Evolutionary conservation across 2,797 vertebrate genomes (phyloP).

Genomic region (Betta splendens): DNA sequence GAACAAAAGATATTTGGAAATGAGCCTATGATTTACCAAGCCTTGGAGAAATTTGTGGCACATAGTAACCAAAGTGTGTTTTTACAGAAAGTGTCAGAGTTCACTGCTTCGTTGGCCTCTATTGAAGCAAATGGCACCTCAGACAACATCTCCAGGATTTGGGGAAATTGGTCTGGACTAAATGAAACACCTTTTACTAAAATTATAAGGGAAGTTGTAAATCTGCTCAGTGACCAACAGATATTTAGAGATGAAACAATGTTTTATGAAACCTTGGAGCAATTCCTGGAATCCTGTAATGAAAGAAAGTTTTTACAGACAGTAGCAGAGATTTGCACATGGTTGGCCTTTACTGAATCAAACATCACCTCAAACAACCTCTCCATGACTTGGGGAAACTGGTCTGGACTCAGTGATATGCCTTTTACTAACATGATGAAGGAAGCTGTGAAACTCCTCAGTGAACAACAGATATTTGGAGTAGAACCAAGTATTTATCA

Average conservation of each 20-base stretch:
- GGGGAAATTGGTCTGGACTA: slow-evolving; percentile 32
- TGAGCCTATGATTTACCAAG: neutral
- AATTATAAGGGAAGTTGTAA: slow-evolving; percentile 50
- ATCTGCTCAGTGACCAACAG: slow-evolving; percentile 47
- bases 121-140: neutral
- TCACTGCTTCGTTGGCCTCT: neutral
- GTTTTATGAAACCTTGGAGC: slow-evolving; percentile 51
- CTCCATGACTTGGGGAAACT: neutral
- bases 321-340: no score
- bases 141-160: slow-evolving; percentile 19
- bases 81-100: no score
- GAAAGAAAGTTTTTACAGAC: neutral
- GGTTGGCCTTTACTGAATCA: no score
- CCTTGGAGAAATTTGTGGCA: no score
- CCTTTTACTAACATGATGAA: neutral
- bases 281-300: neutral
- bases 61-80: no score
- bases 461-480: neutral
- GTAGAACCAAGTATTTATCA: no score
- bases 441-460: neutral
- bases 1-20: neutral
- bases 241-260: slow-evolving; percentile 59
- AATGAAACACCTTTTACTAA: slow-evolving; percentile 21
- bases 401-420: neutral
- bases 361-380: neutral